These are phyloP conservation scores for Tauraco hartlaubi DNA, from an alignment of 2,797 vertebrate species.

Conservation along the genomic window DNA sequence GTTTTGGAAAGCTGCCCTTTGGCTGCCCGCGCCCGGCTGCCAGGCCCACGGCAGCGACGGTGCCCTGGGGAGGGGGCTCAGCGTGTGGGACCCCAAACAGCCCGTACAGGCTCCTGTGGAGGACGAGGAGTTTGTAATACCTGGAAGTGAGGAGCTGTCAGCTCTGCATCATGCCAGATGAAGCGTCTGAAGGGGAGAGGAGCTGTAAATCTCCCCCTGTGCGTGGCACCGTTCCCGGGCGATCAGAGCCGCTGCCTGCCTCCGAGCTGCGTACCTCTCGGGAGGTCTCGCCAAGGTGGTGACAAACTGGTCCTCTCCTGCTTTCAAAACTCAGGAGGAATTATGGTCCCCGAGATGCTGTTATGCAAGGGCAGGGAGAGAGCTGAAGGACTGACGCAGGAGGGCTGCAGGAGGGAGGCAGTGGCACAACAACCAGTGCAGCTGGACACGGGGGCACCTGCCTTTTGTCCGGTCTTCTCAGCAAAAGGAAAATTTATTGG, in stretches of 20 bases:
- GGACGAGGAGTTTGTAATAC: background rate
- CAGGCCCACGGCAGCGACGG: background rate
- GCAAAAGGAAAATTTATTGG: background rate
- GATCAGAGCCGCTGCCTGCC: background rate
- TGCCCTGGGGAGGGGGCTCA: background rate
- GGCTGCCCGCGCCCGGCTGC: background rate
- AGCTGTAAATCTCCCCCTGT: background rate
- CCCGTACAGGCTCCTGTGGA: background rate
- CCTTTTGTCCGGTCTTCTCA: background rate
- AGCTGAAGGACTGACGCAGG: background rate
- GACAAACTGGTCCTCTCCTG: background rate
- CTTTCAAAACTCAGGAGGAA: background rate
- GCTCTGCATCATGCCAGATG: background rate
- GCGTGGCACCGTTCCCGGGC: background rate
- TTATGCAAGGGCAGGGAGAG: background rate
- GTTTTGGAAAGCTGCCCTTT: conserved; percentile 24
- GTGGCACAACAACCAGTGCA: rapidly evolving
- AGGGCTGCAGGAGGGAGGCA: background rate
- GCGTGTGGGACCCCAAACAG: background rate
- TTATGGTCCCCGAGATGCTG: background rate
- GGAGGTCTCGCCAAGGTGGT: background rate
- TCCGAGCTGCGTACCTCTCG: background rate
- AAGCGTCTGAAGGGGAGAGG: background rate
- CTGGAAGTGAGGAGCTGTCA: background rate
- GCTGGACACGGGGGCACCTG: rapidly evolving